Evolutionary conservation across 2,113 vertebrate species (phyloP).

Genomic region (Nibea albiflora): DNA sequence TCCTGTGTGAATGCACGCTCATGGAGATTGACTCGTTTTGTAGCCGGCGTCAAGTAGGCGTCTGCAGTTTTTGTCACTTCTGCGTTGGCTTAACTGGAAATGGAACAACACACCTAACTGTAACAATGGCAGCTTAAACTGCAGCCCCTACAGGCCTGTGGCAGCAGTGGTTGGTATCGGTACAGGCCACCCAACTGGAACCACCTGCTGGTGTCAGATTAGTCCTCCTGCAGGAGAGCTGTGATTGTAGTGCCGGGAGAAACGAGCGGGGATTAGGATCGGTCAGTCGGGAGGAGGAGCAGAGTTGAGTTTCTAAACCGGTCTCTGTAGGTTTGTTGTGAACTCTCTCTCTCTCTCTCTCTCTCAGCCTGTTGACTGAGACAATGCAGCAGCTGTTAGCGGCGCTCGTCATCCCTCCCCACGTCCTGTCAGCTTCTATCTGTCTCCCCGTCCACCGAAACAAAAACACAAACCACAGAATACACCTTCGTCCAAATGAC

Average conservation of each 20-base stretch:
- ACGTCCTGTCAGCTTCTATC: neutral
- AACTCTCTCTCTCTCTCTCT: neutral
- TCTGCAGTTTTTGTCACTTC: too few relatives aligned
- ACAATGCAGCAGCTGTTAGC: slow-evolving; percentile 15
- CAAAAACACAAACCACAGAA: slow-evolving; percentile 29
- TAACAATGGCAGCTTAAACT: neutral
- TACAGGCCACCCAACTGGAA: neutral
- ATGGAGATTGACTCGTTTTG: too few relatives aligned
- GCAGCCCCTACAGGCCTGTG: neutral
- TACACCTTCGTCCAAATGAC: slow-evolving; percentile 55
- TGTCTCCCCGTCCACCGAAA: neutral
- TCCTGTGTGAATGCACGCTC: too few relatives aligned
- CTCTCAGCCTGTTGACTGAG: neutral
- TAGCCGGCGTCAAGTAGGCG: too few relatives aligned
- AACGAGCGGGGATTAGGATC: neutral
- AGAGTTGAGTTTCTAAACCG: neutral
- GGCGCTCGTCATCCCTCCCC: neutral
- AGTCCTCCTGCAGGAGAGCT: neutral
- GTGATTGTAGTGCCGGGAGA: neutral
- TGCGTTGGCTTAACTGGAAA: too few relatives aligned
- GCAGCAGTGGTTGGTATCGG: neutral
- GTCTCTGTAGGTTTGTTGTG: neutral
- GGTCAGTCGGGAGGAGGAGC: neutral
- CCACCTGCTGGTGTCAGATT: neutral
- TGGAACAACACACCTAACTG: neutral